Percentiles rank a stretch among this genome's conserved stretches.
Evolutionary conservation across 64 coral and sea anemone species (phyloP).

Genomic region (Pocillopora verrucosa): DNA sequence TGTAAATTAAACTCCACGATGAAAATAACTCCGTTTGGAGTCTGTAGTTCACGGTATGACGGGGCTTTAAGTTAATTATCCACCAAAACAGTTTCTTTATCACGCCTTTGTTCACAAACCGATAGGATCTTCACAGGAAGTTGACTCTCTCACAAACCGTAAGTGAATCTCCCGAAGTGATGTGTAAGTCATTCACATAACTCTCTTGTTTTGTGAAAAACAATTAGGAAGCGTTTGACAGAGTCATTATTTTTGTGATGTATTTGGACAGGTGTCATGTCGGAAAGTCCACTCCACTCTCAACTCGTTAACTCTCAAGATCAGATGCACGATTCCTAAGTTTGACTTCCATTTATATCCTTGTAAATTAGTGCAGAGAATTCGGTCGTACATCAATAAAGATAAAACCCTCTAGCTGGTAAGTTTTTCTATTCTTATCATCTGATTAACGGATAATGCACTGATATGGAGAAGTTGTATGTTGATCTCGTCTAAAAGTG

Average conservation of each 20-base stretch:
- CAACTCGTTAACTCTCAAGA: not conserved
- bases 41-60: not conserved
- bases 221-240: not conserved
- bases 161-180: not conserved
- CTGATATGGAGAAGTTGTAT: too few relatives aligned
- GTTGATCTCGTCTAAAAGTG: too few relatives aligned
- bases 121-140: not conserved
- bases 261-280: constrained; percentile 16
- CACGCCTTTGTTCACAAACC: not conserved
- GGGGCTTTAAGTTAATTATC: not conserved
- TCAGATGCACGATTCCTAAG: too few relatives aligned
- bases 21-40: not conserved
- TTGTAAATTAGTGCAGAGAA: too few relatives aligned
- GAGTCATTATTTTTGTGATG: not conserved
- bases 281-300: not conserved
- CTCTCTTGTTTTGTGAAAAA: not conserved
- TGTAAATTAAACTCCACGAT: not conserved
- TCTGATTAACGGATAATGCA: too few relatives aligned
- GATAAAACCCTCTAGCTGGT: too few relatives aligned
- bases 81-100: not conserved
- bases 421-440: too few relatives aligned
- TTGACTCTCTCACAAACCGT: not conserved
- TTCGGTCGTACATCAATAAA: too few relatives aligned
- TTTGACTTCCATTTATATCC: too few relatives aligned
- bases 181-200: not conserved